These are phyloP conservation scores for Cataglyphis albicans DNA, from an alignment of 2,888 invertebrate species.

Conservation along the genomic window DNA sequence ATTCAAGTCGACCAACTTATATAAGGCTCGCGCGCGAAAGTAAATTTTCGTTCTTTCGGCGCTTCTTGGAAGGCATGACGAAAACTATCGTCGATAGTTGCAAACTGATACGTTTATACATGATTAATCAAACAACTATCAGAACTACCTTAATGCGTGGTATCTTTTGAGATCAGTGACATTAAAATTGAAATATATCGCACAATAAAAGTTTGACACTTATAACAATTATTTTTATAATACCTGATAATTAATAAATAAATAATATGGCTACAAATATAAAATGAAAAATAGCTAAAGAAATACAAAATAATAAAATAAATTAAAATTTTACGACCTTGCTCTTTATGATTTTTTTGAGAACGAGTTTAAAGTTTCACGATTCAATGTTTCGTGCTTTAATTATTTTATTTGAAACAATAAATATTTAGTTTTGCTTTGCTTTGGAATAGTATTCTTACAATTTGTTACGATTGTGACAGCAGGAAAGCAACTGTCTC, in stretches of 20 bases:
- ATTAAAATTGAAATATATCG: background rate
- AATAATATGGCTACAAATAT: background rate
- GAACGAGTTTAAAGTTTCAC: background rate
- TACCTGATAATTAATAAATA: background rate
- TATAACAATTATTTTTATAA: background rate
- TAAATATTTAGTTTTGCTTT: background rate
- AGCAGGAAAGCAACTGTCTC: conserved; percentile 21
- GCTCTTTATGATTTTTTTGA: background rate
- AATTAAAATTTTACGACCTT: background rate
- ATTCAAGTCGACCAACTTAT: conserved; percentile 30
- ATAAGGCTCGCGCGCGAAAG: background rate
- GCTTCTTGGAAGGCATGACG: background rate
- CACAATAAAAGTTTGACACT: background rate
- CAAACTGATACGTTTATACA: conserved; percentile 9
- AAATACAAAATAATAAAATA: background rate
- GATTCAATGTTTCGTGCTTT: background rate
- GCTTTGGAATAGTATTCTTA: background rate
- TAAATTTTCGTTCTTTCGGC: conserved; percentile 18
- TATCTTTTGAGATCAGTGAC: background rate
- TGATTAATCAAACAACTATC: background rate
- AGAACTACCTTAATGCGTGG: background rate
- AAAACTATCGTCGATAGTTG: conserved; percentile 7
- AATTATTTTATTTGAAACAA: background rate
- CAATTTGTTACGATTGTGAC: background rate
- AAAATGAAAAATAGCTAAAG: background rate